Percentiles rank a stretch among this genome's conserved stretches.
These are phyloP conservation scores for Sebastes nivosus DNA, from an alignment of 2,797 vertebrate species.

Conservation along the genomic window DNA sequence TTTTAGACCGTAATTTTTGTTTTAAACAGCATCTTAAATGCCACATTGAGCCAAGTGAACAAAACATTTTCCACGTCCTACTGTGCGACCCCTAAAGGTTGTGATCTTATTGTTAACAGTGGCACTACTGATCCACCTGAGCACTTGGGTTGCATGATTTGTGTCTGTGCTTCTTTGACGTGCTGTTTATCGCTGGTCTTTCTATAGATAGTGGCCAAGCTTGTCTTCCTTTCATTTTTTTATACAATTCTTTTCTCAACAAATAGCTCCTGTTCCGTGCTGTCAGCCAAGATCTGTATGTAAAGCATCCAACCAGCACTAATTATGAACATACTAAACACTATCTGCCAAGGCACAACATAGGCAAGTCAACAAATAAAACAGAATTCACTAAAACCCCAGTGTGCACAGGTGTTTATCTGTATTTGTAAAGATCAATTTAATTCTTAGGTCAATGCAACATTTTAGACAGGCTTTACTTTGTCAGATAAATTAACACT, in stretches of 20 bases:
- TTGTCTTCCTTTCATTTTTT: slow-evolving; percentile 23
- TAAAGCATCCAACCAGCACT: slow-evolving; percentile 15
- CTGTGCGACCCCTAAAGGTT: background rate
- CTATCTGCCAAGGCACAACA: slow-evolving; percentile 18
- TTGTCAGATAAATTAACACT: slow-evolving; percentile 53
- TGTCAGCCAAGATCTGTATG: slow-evolving; percentile 15
- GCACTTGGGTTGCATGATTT: slow-evolving; percentile 31
- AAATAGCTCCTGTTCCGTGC: background rate
- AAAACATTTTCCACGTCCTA: background rate
- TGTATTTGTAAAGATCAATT: background rate
- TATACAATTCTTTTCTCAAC: background rate
- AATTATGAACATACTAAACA: background rate
- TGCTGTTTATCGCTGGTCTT: slow-evolving; percentile 19
- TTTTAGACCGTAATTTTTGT: background rate
- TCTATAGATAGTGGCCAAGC: background rate
- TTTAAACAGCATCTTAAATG: background rate
- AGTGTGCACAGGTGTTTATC: background rate
- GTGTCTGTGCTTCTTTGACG: slow-evolving; percentile 1
- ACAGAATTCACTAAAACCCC: background rate
- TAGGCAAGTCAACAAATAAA: background rate
- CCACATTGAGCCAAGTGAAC: slow-evolving; percentile 32
- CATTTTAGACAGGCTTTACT: slow-evolving; percentile 1
- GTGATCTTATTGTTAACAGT: slow-evolving; percentile 33
- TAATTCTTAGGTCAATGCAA: slow-evolving; percentile 11
- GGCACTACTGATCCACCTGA: slow-evolving; percentile 27